Conservation (phyloP, 2,797 vertebrate genomes). For the Myotis vivesi region DNA sequence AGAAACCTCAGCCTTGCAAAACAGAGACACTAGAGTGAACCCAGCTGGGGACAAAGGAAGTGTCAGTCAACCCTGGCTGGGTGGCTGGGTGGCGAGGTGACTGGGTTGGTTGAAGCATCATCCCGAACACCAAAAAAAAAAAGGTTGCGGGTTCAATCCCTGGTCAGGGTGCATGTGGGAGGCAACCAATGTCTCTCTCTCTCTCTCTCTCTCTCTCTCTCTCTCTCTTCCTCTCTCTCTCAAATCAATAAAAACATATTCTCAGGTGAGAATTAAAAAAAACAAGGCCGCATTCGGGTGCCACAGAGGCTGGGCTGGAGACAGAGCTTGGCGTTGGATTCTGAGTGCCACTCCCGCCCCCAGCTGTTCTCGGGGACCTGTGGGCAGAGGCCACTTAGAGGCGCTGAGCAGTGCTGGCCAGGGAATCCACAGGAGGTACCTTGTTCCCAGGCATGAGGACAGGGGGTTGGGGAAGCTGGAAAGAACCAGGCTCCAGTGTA, state of each 20-base stretch:
- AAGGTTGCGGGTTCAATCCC: not conserved
- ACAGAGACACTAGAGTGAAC: not conserved
- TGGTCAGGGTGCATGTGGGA: not conserved
- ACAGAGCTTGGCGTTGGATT: not conserved
- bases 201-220: not conserved
- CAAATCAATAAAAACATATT: not conserved
- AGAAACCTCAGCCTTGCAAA: constrained; percentile 15
- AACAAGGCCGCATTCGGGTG: not conserved
- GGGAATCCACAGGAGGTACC: rapidly evolving
- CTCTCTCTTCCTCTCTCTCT: not conserved
- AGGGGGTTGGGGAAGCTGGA: not conserved
- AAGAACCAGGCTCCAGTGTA: not conserved
- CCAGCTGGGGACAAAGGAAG: constrained; percentile 54
- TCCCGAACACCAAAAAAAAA: not conserved
- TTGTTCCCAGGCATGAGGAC: not conserved
- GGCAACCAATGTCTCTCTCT: not conserved
- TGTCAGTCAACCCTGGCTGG: not conserved
- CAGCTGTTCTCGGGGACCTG: not conserved
- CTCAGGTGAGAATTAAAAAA: not conserved
- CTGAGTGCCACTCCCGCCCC: not conserved
- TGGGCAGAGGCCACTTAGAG: not conserved
- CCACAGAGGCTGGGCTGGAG: not conserved
- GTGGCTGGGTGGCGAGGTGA: not conserved
- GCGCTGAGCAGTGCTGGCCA: not conserved
- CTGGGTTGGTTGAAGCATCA: not conserved